Evolutionary conservation across 35 echinoderm and acorn worm genomes (phyloP).

Genomic region (Anneissia japonica): DNA sequence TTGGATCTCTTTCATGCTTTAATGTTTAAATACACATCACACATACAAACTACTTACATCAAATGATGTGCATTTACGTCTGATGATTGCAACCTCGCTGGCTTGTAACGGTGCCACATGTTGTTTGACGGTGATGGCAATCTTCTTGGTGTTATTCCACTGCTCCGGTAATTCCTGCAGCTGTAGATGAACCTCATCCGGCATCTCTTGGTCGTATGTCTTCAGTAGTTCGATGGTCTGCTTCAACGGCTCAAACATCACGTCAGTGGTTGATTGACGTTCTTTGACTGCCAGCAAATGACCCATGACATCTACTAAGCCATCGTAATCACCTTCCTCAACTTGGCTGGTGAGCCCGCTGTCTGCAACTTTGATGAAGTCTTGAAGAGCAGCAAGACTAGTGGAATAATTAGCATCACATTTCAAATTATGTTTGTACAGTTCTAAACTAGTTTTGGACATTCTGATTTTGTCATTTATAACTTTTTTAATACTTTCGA

Average conservation of each 20-base stretch:
- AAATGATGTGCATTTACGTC: conserved; percentile 89
- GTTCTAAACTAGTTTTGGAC: too few relatives aligned
- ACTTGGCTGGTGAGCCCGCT: conserved; percentile 56
- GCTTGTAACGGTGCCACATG: conserved; percentile 96
- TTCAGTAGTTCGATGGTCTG: conserved; percentile 92
- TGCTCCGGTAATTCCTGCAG: conserved; percentile 97
- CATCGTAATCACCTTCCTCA: conserved; percentile 89
- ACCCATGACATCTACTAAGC: conserved; percentile 84
- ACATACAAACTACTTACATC: conserved; percentile 53
- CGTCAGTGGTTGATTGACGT: conserved; percentile 70
- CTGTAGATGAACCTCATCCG: conserved; percentile 91
- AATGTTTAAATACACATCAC: too few relatives aligned
- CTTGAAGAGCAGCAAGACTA: conserved; percentile 90
- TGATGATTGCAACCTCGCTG: conserved; percentile 95
- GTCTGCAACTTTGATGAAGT: conserved; percentile 91
- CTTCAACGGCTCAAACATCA: conserved; percentile 98
- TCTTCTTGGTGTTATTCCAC: conserved; percentile 99
- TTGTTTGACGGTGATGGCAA: conserved; percentile 90
- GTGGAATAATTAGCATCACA: too few relatives aligned
- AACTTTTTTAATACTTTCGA: too few relatives aligned
- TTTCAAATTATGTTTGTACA: too few relatives aligned
- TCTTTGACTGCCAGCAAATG: conserved; percentile 92
- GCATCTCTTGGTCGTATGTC: conserved; percentile 98
- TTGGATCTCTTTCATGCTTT: too few relatives aligned
- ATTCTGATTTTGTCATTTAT: too few relatives aligned